These are phyloP conservation scores for Tupiocoris notatus DNA, from an alignment of 2,888 invertebrate species.

Conservation along the genomic window DNA sequence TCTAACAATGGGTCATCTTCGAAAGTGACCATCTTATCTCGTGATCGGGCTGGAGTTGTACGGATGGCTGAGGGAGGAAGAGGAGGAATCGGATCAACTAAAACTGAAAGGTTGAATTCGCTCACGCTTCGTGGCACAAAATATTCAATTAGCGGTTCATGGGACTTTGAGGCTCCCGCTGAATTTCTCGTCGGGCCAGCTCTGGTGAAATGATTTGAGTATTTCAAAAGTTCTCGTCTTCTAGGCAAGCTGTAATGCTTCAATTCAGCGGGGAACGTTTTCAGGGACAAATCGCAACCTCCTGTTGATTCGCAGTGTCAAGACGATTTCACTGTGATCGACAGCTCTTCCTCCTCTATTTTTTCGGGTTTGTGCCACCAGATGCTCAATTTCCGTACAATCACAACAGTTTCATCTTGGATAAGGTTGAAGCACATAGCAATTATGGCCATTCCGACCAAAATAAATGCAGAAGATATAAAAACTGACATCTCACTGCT, in stretches of 20 bases:
- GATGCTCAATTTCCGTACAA: slow-evolving; percentile 58
- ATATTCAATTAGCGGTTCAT: slow-evolving; percentile 65
- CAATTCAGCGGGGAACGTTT: slow-evolving; percentile 47
- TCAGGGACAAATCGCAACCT: slow-evolving; percentile 53
- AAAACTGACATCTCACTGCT: slow-evolving; percentile 68
- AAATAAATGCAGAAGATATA: slow-evolving; percentile 75
- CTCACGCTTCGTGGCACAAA: slow-evolving; percentile 81
- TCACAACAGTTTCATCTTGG: slow-evolving; percentile 69
- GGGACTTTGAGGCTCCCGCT: slow-evolving; percentile 52
- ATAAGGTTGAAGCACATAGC: slow-evolving; percentile 86
- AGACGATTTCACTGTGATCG: slow-evolving; percentile 57
- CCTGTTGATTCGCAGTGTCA: slow-evolving; percentile 59
- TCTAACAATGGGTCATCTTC: slow-evolving; percentile 63
- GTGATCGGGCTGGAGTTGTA: slow-evolving; percentile 54
- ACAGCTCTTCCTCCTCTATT: slow-evolving; percentile 56
- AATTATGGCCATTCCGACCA: slow-evolving; percentile 80
- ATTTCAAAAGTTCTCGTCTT: slow-evolving; percentile 45
- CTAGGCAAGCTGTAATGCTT: slow-evolving; percentile 49
- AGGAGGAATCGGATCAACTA: slow-evolving; percentile 56
- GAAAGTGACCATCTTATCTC: slow-evolving; percentile 78
- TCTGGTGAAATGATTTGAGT: slow-evolving; percentile 47
- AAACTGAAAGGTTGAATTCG: slow-evolving; percentile 73
- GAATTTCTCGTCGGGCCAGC: slow-evolving; percentile 51
- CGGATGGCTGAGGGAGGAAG: slow-evolving; percentile 53
- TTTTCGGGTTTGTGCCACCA: slow-evolving; percentile 52